These are phyloP conservation scores for Pinctada fucata DNA, from an alignment of 2,888 invertebrate genomes.

Conservation along the genomic window DNA sequence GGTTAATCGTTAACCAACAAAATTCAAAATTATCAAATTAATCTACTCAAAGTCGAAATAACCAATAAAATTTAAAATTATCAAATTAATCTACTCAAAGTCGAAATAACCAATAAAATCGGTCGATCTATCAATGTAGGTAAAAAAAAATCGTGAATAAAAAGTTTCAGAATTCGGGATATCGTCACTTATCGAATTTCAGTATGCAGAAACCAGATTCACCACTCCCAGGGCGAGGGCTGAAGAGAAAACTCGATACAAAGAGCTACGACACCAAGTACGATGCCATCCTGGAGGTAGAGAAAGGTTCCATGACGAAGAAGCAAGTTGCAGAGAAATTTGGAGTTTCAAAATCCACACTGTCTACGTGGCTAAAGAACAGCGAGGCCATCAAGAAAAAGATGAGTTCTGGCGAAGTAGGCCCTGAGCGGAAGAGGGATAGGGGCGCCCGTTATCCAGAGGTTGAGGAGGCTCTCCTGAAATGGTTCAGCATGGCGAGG, in stretches of 20 bases:
- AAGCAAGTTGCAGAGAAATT: slow-evolving; percentile 35
- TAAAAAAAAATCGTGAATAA: too few species aligned
- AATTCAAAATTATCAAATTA: too few species aligned
- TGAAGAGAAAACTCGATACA: slow-evolving; percentile 29
- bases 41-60: too few species aligned
- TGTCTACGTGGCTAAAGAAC: slow-evolving; percentile 44
- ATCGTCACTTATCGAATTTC: too few species aligned
- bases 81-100: too few species aligned
- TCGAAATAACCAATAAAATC: too few species aligned
- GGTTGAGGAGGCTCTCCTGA: slow-evolving; percentile 22
- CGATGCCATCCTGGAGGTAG: slow-evolving; percentile 36
- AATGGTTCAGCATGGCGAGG: slow-evolving; percentile 34
- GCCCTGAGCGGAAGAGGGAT: slow-evolving; percentile 21
- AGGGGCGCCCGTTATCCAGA: slow-evolving; percentile 24
- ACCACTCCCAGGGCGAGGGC: not conserved
- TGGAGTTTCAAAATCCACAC: slow-evolving; percentile 31
- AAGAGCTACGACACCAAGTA: slow-evolving; percentile 36
- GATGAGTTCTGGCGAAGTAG: too few species aligned
- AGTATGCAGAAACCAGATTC: too few species aligned
- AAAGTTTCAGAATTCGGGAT: too few species aligned
- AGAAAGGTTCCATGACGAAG: slow-evolving; percentile 39
- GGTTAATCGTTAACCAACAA: too few species aligned
- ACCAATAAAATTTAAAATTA: too few species aligned
- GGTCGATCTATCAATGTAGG: too few species aligned
- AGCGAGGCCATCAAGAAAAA: slow-evolving; percentile 33